These are phyloP conservation scores for Miltochrista miniata DNA, from an alignment of 2,888 invertebrate species.

Conservation along the genomic window DNA sequence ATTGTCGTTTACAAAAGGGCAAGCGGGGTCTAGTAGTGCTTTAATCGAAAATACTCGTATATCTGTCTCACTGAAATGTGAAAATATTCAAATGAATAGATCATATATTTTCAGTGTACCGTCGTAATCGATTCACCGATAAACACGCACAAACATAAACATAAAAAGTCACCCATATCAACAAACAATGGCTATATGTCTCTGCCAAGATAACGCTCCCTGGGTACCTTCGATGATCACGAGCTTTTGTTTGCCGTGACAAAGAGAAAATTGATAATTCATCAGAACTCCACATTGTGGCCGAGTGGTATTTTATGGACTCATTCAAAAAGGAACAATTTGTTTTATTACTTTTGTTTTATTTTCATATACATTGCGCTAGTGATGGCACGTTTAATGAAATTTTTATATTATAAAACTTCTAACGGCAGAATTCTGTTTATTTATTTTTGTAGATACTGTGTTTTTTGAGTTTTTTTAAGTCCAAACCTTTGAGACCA, in stretches of 20 bases:
- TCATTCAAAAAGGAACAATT: slow-evolving; percentile 62
- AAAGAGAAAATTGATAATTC: slow-evolving; percentile 79
- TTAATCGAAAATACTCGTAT: too few species aligned
- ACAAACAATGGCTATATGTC: slow-evolving; percentile 76
- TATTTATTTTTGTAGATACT: too few species aligned
- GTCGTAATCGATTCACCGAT: slow-evolving; percentile 70
- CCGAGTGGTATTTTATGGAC: slow-evolving; percentile 63
- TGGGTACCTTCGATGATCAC: slow-evolving; percentile 63
- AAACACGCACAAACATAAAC: slow-evolving; percentile 37
- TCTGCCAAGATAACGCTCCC: slow-evolving; percentile 77
- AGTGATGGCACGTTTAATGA: slow-evolving; percentile 22
- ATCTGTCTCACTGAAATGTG: too few species aligned
- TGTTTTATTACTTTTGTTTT: slow-evolving; percentile 63
- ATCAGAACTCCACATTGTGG: slow-evolving; percentile 67
- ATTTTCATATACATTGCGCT: slow-evolving; percentile 35
- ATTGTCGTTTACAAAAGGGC: too few species aligned
- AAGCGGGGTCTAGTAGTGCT: too few species aligned
- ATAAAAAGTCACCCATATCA: slow-evolving; percentile 56
- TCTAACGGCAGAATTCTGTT: too few species aligned
- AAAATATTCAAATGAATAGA: slow-evolving; percentile 5
- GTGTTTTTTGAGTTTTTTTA: too few species aligned
- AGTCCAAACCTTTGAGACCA: too few species aligned
- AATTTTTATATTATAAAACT: too few species aligned
- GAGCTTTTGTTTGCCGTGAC: slow-evolving; percentile 75
- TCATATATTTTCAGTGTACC: slow-evolving; percentile 52